A percentile compares a stretch with the other conserved stretches of the same genome.
These are phyloP conservation scores for Anarhynchus alexandrinus DNA, from an alignment of 2,113 vertebrate genomes.

Conservation along the genomic window DNA sequence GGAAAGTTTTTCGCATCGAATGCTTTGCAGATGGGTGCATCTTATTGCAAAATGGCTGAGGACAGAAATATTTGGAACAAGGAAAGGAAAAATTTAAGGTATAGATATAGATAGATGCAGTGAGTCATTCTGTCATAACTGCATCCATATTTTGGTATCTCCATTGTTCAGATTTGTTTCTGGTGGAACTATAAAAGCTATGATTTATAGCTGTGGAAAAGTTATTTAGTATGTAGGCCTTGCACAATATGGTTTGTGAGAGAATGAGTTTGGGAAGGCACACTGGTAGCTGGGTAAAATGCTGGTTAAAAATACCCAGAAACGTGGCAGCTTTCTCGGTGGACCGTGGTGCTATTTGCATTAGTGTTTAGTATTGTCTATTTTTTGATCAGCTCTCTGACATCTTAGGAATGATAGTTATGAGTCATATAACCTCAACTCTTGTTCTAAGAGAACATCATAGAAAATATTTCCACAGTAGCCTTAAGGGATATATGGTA, in stretches of 20 bases:
- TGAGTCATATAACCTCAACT: background rate
- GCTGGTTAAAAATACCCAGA: background rate
- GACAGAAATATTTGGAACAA: background rate
- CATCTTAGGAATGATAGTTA: background rate
- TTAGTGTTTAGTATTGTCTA: background rate
- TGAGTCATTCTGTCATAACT: background rate
- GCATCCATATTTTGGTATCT: background rate
- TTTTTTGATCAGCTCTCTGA: constrained; percentile 2
- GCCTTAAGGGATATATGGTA: background rate
- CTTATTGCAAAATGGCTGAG: background rate
- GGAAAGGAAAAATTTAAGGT: background rate
- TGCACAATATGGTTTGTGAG: background rate
- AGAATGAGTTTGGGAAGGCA: background rate
- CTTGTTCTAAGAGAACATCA: background rate
- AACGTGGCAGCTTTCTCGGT: background rate
- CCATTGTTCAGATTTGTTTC: background rate
- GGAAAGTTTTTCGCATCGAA: background rate
- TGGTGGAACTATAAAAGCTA: background rate
- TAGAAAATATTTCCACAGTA: background rate
- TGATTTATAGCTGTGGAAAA: background rate
- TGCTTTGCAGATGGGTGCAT: constrained; percentile 30
- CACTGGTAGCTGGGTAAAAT: background rate
- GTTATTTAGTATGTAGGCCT: background rate
- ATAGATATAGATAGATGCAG: background rate
- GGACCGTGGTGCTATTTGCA: background rate